Base-by-base conservation (phyloP, 2,888 invertebrate genomes). In the Azorinus chamasolen region DNA sequence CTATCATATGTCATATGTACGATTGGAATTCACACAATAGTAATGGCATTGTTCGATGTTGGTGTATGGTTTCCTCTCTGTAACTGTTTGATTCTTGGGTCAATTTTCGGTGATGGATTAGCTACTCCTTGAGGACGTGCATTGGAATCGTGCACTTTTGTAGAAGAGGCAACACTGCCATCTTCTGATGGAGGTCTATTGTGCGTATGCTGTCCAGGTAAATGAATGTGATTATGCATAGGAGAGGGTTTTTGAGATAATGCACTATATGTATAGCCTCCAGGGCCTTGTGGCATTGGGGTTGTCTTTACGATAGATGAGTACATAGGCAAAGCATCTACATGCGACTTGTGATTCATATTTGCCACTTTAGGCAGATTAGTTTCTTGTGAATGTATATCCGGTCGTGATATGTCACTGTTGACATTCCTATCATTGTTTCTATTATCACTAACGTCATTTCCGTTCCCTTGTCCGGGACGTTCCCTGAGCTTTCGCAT, bases 231-330 rank as follows among this genome's bases (percentile, higher is more conserved):
- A 55, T 74, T 66, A 85, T 90, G 90, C 77, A 88, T 84, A 75
- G 90, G 90, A 24, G 90, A 90, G 22, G 86, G 72, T 71, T 83
- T 84, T 55, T 88, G 88, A 58, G 90, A 88, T 58, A 90, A 85
- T 61, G 88, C 81, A 70, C 84, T 85, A 74, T 90, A 90, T 43
- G 83, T 77, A 69, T 88, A 89, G 37, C 81, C 83, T 45, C 76
- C 80, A 2, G 84, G 64, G 43, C 75, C 77, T 14, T 81, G 68
- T 25, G 70, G 63, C 10, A 69, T 65, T n/a, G 68, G 69, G 39
- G 65, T 71, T 27, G 75, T 66, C 73, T 85, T 85, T 68, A 78
- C 75, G 75, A 84, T 83, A 51, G 83, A 72, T 54, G 83, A 66
- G 71, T 84, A 84, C 41, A 80, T 55, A 3, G 69, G 72, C 45